Evolutionary conservation across 92 coral and sea anemone genomes (phyloP), one percentile per base, ranked within the genome.

Genomic region (Porites divaricata): DNA sequence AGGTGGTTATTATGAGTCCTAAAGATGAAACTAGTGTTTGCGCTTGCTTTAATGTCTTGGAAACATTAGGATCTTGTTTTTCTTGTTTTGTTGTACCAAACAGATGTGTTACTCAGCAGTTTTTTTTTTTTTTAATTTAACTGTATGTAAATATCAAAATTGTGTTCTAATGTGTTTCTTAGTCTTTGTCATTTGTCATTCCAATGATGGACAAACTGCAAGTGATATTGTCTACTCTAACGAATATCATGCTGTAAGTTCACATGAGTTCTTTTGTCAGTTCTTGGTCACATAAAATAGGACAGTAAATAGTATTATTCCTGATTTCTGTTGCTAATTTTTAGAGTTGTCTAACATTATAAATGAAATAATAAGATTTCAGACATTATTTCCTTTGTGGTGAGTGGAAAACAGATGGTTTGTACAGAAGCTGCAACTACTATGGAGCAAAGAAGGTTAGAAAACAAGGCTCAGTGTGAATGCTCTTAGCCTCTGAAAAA

Each of bases 101-200:
- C 45, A 35, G 45, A 35, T 35, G 45, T 35, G 45, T 35, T 35
- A 0, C 45, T 0, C 45, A 35, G 45, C 1, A 35, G 45, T 35
- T 35, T 35, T 35, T n/a, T n/a, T n/a, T n/a, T n/a, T n/a, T n/a
- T 35, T 35, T 5, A 35, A 35, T 35, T 4, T 35, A 5, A 35
- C 45, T 35, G 45, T 35, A 35, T 35, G 4, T 35, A 35, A 35
- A 35, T 35, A 35, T 35, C 45, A 35, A 35, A 35, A 35, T 35
- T 35, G 45, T 35, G 45, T 35, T 35, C 45, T 35, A 35, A 35
- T 79, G 25, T 64, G 70, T 20, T 53, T 68, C 63, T 45, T 65
- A 96, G 99, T 94, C 99, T 52, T 86, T 96, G 75, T 86, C 96
- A 52, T 92, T 95, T 96, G 99, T 8, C 92, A 91, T 87, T 85